phyloP scores from a whole-genome alignment of 2,797 vertebrate species.

The Rhynchonycteris naso region DNA sequence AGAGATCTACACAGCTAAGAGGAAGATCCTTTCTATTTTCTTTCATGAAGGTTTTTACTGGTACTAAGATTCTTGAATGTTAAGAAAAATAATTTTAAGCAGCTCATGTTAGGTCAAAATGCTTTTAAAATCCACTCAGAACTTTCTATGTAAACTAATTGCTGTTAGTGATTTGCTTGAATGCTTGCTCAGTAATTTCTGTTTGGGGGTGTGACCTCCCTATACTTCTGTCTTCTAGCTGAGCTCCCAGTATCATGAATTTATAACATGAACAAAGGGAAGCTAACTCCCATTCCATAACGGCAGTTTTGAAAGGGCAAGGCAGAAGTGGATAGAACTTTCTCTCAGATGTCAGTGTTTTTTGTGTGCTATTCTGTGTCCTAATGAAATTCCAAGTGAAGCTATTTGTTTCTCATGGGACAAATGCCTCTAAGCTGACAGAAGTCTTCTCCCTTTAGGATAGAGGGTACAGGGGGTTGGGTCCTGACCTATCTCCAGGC shows the following conservation, averaged over 20 bases:
- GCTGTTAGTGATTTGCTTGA: not conserved
- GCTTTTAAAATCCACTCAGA: not conserved
- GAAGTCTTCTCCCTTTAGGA: not conserved
- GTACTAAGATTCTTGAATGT: not conserved
- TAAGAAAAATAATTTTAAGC: not conserved
- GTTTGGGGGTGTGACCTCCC: not conserved
- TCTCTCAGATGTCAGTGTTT: conserved; percentile 48
- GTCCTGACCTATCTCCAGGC: not conserved
- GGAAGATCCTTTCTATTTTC: not conserved
- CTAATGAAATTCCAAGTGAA: conserved; percentile 62
- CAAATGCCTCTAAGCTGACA: not conserved
- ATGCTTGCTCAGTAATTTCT: not conserved
- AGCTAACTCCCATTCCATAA: not conserved
- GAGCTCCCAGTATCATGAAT: not conserved
- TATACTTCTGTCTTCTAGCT: not conserved
- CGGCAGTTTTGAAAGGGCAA: conserved; percentile 45
- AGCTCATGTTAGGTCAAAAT: not conserved
- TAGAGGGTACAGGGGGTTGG: not conserved
- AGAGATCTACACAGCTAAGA: not conserved
- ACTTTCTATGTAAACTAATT: not conserved
- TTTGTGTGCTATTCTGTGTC: not conserved
- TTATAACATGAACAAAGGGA: conserved; percentile 47
- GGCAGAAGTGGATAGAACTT: not conserved
- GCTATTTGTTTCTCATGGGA: conserved; percentile 15
- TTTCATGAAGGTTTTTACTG: not conserved